Base-by-base conservation (phyloP, 2,888 invertebrate species). In the Chrysolina americana region DNA sequence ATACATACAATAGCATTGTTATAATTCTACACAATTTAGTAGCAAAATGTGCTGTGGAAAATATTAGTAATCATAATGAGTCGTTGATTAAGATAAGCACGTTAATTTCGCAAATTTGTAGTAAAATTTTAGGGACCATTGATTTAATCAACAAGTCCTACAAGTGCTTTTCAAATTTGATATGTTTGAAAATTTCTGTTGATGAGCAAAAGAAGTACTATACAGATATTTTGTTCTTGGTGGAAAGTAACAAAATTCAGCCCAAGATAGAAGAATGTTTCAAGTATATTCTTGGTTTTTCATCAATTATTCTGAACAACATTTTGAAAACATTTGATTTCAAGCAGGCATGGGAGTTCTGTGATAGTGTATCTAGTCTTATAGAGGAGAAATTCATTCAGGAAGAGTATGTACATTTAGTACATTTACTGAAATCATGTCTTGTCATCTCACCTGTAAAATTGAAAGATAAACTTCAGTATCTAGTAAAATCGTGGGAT, bases 281-380 rank as follows among this genome's bases (percentile, higher is more conserved):
- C 17, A 75, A 69, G 56, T 13, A 65, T 11, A 17, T 73, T 50
- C 53, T 78, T 44, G 65, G 62, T 44, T 69, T 75, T 69, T 70
- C 75, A 59, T 73, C 70, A 19, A 65, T 65, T 0, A 65, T 80
- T 44, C 41, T 77, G 11, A 63, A 74, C 19, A 65, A 70, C 53
- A 71, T 75, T 41, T 47, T 79, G 19, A 56, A 68, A 73, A 64
- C 64, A 15, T 62, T 68, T 44, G 66, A 76, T 41, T 79, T 76
- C 74, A 70, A 78, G 23, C 17, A 48, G 44, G 76, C 74, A 17
- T 36, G 21, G 44, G 41, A 71, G 10, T 77, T 79, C 59, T 65
- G 77, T 53, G 56, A 68, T 44, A 53, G 13, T 21, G 41, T 66
- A 17, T 69, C 62, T 50, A 48, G 44, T 10, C 23, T 21, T 64